Evolutionary conservation across 64 coral and sea anemone species (phyloP).

Genomic region (Pocillopora verrucosa): DNA sequence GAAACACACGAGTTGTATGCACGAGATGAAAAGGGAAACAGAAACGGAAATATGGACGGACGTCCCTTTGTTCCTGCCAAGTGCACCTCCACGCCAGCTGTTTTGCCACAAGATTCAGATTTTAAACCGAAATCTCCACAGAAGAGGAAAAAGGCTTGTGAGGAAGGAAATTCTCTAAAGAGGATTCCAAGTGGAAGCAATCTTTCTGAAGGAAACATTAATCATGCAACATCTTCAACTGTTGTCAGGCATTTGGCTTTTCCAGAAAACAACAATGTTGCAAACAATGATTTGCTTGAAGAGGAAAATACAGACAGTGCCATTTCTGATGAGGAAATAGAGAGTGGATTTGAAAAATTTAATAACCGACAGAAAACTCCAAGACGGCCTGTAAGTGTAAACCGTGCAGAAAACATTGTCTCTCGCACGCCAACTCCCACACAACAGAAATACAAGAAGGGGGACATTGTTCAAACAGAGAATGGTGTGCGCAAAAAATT

Average conservation of each 20-base stretch:
- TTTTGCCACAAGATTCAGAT: conserved; percentile 5
- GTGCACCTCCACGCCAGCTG: conserved; percentile 58
- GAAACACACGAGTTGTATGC: neutral
- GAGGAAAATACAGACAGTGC: conserved; percentile 95
- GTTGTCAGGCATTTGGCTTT: conserved; percentile 84
- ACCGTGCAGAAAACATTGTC: conserved; percentile 57
- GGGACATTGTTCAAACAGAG: conserved; percentile 91
- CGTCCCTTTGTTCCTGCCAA: conserved; percentile 73
- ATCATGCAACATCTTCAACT: neutral
- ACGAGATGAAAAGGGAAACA: neutral
- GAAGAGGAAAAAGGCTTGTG: conserved; percentile 40
- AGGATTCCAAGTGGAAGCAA: neutral
- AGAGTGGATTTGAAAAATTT: conserved; percentile 26
- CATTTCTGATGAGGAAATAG: conserved; percentile 93
- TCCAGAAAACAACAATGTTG: conserved; percentile 43
- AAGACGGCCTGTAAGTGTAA: conserved; percentile 19
- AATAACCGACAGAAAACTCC: conserved; percentile 2
- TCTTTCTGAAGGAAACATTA: neutral
- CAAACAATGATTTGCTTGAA: conserved; percentile 7
- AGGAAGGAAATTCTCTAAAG: conserved; percentile 25
- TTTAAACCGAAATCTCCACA: conserved; percentile 56
- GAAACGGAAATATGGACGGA: neutral
- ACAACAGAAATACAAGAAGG: conserved; percentile 99
- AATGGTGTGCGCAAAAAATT: conserved; percentile 98
- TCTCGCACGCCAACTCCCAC: conserved; percentile 83